Conservation (phyloP, 2,888 invertebrate genomes). For the Drosophila cognata region DNA sequence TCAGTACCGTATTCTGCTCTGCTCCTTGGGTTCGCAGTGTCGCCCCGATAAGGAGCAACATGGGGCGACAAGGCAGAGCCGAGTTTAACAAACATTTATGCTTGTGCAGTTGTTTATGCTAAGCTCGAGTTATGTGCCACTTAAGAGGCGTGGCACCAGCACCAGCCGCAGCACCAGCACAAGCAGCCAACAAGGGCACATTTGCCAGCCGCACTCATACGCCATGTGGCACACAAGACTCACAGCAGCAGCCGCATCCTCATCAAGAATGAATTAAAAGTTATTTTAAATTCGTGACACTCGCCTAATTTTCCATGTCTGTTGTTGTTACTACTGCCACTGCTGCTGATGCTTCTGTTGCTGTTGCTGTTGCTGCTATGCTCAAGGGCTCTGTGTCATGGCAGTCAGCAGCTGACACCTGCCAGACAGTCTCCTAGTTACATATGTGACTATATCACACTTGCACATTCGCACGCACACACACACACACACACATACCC, state of each 20-base stretch:
- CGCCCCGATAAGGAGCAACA: not conserved
- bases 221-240: conserved; percentile 57
- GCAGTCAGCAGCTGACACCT: conserved; percentile 69
- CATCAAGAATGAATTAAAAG: conserved; percentile 82
- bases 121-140: conserved; percentile 78
- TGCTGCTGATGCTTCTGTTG: conserved; percentile 19
- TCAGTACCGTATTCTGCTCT: conserved; percentile 11
- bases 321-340: conserved; percentile 10
- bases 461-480: not conserved
- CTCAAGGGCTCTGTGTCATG: conserved; percentile 65
- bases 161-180: conserved; percentile 22
- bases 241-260: conserved; percentile 59
- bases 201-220: conserved; percentile 75
- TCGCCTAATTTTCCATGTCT: conserved; percentile 77
- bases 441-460: conserved; percentile 49
- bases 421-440: conserved; percentile 64
- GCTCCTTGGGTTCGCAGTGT: not conserved
- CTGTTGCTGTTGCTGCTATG: conserved; percentile 35
- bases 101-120: conserved; percentile 78
- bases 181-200: conserved; percentile 49
- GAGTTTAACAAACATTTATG: conserved; percentile 79
- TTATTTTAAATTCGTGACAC: conserved; percentile 83
- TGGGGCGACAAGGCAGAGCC: conserved; percentile 10
- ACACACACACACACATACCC: conserved; percentile 1
- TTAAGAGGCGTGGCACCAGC: conserved; percentile 64